Base-by-base conservation (phyloP, 2,888 invertebrate species). In the Xanthorhoe spadicearia region DNA sequence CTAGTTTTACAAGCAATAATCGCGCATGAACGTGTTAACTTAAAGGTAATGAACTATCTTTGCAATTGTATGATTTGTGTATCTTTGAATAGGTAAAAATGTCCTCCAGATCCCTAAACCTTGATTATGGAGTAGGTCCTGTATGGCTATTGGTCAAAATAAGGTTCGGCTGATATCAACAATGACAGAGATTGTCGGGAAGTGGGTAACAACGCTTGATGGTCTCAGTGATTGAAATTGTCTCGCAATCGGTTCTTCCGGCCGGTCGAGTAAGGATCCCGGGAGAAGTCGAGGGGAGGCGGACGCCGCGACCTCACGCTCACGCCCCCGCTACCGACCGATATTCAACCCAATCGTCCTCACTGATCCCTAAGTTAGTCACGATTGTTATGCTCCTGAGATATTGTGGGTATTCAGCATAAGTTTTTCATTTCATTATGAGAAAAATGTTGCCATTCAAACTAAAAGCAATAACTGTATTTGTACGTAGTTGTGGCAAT, bases 201-300 rank as follows among this genome's bases (percentile, higher is more conserved):
- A 84, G 87, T 83, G 78, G 79, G 70, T 82, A 83, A 88, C 89
- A 87, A 87, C 83, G 81, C 79, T 72, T 79, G 82, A 83, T 82
- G 80, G 79, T 80, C 78, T 74, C 77, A 80, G 86, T 84, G 85
- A 84, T 86, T 89, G 83, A 88, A 91, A 91, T 90, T 90, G 90
- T 88, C 86, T 88, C 86, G 83, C 90, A 91, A 89, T 90, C 88
- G 82, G 72, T 70, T 81, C 80, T 90, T 92, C 92, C 92, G 90
- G 83, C 75, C 81, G 66, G 76, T 74, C 79, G 76, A 73, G 77
- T 82, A 81, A 83, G 84, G 81, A 58, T 82, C 76, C 76, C 54
- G 61, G 61, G 64, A 68, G 53, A 50, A 35, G 56, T 60, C 64
- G 73, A 73, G 76, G 78, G 74, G 74, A 71, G 74, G 75, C 67